Evolutionary conservation across 2,797 vertebrate species (phyloP).

Genomic region (Lutjanus argentimaculatus): DNA sequence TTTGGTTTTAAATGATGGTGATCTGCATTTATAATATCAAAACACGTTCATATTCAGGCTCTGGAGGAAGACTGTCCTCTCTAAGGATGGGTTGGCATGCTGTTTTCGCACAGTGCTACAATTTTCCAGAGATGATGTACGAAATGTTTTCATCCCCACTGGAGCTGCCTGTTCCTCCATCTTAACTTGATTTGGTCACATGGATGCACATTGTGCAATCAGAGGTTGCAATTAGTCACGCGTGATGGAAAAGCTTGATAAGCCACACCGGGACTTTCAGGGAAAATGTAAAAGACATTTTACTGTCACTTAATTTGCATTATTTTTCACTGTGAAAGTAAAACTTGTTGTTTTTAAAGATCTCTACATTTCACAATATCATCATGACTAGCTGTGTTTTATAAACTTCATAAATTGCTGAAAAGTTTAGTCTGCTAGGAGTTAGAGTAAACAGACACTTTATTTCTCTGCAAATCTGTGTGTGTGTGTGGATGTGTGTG

Average conservation of each 20-base stretch:
- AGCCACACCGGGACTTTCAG: background rate
- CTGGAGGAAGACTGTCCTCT: background rate
- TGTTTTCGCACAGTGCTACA: constrained; percentile 22
- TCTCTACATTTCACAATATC: background rate
- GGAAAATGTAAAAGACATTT: constrained; percentile 7
- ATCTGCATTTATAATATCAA: background rate
- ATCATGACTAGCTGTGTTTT: background rate
- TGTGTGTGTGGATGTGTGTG: constrained; percentile 9
- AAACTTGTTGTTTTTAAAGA: background rate
- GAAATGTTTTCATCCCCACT: constrained; percentile 23
- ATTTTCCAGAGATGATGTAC: constrained; percentile 9
- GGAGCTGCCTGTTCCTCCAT: constrained; percentile 14
- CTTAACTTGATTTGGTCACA: constrained; percentile 46
- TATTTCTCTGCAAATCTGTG: background rate
- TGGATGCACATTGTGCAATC: constrained; percentile 37
- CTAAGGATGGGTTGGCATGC: background rate
- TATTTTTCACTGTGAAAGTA: background rate
- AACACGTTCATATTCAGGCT: constrained; percentile 4
- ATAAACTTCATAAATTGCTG: background rate
- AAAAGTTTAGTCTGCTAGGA: background rate
- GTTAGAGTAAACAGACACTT: background rate
- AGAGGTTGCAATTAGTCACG: constrained; percentile 41
- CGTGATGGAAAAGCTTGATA: constrained; percentile 27
- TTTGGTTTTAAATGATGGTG: constrained; percentile 11
- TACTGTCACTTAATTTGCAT: background rate